Evolutionary conservation across 1,140 invertebrate species (phyloP), one percentile per base, ranked within the genome.

Genomic region (Wasmannia auropunctata): DNA sequence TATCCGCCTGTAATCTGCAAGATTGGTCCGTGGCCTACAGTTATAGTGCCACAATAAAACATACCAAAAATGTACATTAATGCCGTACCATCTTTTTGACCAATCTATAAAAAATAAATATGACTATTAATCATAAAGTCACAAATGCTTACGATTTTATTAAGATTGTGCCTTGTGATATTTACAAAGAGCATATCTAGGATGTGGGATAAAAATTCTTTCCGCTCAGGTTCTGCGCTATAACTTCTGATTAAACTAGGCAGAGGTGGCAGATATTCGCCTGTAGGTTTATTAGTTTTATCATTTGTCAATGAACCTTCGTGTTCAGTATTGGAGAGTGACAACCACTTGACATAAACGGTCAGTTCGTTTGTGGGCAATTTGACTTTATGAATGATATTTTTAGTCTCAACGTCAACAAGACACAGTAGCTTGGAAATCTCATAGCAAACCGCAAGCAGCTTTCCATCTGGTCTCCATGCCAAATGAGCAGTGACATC

Each of bases 381-480:
- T 96, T 96, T 95, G 83, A 96, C 96, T 69, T 96, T 97, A 76
- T 98, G 97, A 25, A 99, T 95, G 43, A 97, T 96, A 90, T 97
- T 97, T 91, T 98, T 98, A 91, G 98, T 98, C 95, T 99, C 98
- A 60, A 99, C 97, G 94, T 98, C 97, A 69, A 98, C 96, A 7
- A 99, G 95, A 25, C 96, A 96, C 0, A 98, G 95, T 86, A 87
- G 43, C 75, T 92, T 92, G 5, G 94, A 92, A 16, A 88, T 92
- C 46, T 92, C 90, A 34, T 94, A 94, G 80, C 95, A 96, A 19
- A 98, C 96, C 1, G 97, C 97, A 22, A 98, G 95, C 46, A 99
- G 96, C 95, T 99, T 99, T 87, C 99, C 98, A 96, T 99, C 98
- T 43, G 98, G 98, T 95, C 98, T 96, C 98, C 99, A 99, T 75